Percentiles rank a stretch among this genome's conserved stretches.
Conservation (phyloP, 2,888 invertebrate species). For the Rotaria macrura region DNA sequence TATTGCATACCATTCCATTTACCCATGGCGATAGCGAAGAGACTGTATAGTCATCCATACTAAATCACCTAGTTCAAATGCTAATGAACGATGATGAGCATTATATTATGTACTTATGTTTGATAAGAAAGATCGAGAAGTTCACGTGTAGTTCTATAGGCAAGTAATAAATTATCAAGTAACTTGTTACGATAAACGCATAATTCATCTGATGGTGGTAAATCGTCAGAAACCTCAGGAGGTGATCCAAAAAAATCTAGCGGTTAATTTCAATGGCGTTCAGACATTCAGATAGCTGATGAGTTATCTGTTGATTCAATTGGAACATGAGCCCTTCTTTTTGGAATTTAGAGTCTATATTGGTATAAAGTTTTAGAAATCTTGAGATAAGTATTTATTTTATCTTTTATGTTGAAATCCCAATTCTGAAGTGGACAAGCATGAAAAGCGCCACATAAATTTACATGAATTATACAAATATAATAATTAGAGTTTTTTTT, state of each 20-base stretch:
- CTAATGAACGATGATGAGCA: background rate
- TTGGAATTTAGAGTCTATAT: too few relatives aligned
- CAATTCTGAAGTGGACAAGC: too few relatives aligned
- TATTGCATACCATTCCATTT: background rate
- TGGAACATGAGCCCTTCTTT: too few relatives aligned
- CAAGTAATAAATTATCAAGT: background rate
- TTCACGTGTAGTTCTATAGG: background rate
- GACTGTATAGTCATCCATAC: background rate
- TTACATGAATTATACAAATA: too few relatives aligned
- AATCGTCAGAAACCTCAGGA: background rate
- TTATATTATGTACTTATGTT: background rate
- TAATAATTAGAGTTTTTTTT: too few relatives aligned
- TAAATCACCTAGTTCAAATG: background rate
- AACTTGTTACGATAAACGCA: background rate
- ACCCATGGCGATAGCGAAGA: background rate
- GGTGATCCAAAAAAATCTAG: background rate
- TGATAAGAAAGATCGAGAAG: background rate
- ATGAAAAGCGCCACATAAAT: too few relatives aligned
- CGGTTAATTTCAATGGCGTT: background rate
- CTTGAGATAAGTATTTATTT: too few relatives aligned
- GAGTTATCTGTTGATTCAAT: background rate
- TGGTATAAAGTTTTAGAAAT: too few relatives aligned
- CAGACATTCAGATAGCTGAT: background rate
- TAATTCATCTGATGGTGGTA: background rate
- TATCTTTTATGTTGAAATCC: too few relatives aligned